Evolutionary conservation across 2,888 invertebrate species (phyloP), one percentile per base, ranked within the genome.

Genomic region (Odontocerum albicorne): DNA sequence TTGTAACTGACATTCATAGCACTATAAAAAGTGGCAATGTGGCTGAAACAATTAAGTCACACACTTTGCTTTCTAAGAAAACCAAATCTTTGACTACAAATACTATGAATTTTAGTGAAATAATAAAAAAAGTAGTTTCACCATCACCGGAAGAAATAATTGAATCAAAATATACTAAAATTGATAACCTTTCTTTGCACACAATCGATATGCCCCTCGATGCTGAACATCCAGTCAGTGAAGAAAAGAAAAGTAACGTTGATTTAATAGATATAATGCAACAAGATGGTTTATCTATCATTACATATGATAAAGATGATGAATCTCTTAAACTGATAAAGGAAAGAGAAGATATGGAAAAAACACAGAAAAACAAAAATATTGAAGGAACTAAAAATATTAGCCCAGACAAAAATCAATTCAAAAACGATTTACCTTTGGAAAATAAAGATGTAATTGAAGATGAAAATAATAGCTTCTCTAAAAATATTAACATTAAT

Each of bases 401-500:
- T 21, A 32, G 40, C 31, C 46, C 27, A 12, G 57, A 57, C 10
- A 42, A 53, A 42, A 57, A 57, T 35, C 35, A 45, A 21, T 35
- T 53, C 10, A 57, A 53, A 31, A 57, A 57, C 38, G 53, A 57
- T 38, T 47, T 57, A n/a, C 49, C 44, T 3, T n/a, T 45, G 19
- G 16, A 39, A 31, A 20, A 49, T 16, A 32, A 22, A 32, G 38
- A 20, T 6, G 19, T 42, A 13, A 12, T 27, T 39, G 35, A 21
- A 32, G 15, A 15, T 32, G 10, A 12, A 39, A 20, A n/a, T 27
- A 39, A 44, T 17, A 6, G 39, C 33, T 52, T 12, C 20, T 62
- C 66, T 61, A 66, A 64, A 58, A 63, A 62, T 52, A 60, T 64
- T 59, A 63, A 67, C 15, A 64, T 59, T 43, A 65, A 63, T 33